Evolutionary conservation across 2,113 vertebrate genomes (phyloP), one percentile per base, ranked within the genome.

Genomic region (Hippopotamus amphibius): DNA sequence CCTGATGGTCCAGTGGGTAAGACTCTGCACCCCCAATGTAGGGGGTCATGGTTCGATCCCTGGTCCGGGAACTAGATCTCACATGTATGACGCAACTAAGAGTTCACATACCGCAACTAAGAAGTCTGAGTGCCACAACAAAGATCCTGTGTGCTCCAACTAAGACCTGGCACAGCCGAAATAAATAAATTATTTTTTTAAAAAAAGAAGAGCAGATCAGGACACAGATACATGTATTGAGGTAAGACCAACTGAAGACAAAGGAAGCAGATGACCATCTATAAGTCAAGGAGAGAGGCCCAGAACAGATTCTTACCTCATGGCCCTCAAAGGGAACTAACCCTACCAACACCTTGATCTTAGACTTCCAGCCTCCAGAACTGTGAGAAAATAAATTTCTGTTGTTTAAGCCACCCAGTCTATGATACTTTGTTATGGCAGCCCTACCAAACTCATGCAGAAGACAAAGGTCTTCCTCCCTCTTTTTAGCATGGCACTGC

Each of bases 331-430:
- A 94, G 90, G 81, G 68, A 96, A 96, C 28, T 10, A 90, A 72
- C 5, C 12, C 82, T 93, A 66, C 8, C 55, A 84, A 68, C 16
- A 83, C 65, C 15, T 76, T 63, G 26, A 61, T 55, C 68, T 92
- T 80, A 14, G 22, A 87, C 43, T 53, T 96, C 10, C 63, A 93
- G 46, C 16, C 19, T 84, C 26, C 71, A 94, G 19, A 95, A 82
- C 1, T 57, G 10, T 72, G 10, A 92, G 37, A 94, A 96, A 96
- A 87, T 50, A 77, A 92, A 53, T 82, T 92, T 86, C 59, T 91
- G n/a, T 11, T n/a, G 6, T 69, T 48, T 83, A 90, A 92, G 48
- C 37, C 26, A 86, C 5, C 24, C 37, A 82, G 9, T 90, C 22
- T 90, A 7, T 72, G n/a, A 22, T 15, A 90, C 24, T 95, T 72